phyloP scores from a whole-genome alignment of 2,113 vertebrate genomes.

The Miniopterus natalensis region DNA sequence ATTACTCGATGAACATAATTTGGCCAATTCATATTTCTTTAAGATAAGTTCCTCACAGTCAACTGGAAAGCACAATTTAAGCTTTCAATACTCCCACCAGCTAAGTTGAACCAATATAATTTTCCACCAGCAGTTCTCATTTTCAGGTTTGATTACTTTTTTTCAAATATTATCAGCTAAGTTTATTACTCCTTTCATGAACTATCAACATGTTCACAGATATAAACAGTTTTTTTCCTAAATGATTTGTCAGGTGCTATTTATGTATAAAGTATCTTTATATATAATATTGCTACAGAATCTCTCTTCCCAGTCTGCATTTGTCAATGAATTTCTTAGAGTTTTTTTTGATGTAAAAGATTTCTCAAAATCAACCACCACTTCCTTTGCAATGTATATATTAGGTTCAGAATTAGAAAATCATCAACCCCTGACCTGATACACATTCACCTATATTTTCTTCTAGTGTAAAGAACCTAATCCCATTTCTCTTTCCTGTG shows the following conservation, averaged over 20 bases:
- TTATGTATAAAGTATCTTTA: not conserved
- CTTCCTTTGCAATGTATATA: not conserved
- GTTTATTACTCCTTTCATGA: slow-evolving; percentile 26
- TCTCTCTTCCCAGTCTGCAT: slow-evolving; percentile 1
- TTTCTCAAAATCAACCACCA: slow-evolving; percentile 51
- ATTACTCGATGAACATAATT: slow-evolving; percentile 16
- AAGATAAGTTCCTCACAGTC: not conserved
- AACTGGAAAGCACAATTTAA: slow-evolving; percentile 46
- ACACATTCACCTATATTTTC: slow-evolving; percentile 49
- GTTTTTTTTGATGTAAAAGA: slow-evolving; percentile 37
- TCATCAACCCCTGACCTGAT: not conserved
- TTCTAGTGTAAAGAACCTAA: not conserved
- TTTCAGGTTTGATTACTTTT: slow-evolving; percentile 38
- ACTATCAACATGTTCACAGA: slow-evolving; percentile 10
- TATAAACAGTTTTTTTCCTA: slow-evolving; percentile 12
- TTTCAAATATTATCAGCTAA: slow-evolving; percentile 28
- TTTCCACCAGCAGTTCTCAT: not conserved
- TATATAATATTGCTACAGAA: not conserved
- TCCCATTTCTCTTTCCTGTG: slow-evolving; percentile 16
- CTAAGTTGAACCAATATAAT: slow-evolving; percentile 41
- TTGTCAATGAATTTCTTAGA: slow-evolving; percentile 51
- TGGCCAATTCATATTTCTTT: slow-evolving; percentile 46
- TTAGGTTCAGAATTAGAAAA: slow-evolving; percentile 44
- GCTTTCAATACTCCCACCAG: not conserved
- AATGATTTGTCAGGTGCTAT: slow-evolving; percentile 5